phyloP scores from a whole-genome alignment of 2,797 vertebrate genomes.

The Falco berigora region DNA sequence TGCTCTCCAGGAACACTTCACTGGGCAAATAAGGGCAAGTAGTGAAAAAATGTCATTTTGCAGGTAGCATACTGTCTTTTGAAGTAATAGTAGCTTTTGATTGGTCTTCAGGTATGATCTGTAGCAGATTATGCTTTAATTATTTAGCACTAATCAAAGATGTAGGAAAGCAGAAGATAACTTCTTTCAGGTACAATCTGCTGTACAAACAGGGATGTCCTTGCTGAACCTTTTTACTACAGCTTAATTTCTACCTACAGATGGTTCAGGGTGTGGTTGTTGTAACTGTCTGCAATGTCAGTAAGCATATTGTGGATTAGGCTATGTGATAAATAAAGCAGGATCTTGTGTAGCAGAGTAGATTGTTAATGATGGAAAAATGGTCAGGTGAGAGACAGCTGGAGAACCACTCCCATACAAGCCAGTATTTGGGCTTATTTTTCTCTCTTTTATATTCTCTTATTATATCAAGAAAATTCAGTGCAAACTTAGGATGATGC shows the following conservation, averaged over 20 bases:
- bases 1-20: neutral
- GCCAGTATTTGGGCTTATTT: neutral
- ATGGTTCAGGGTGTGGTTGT: neutral
- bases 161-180: neutral
- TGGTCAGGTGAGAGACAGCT: neutral
- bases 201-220: neutral
- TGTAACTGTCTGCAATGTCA: neutral
- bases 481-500: neutral
- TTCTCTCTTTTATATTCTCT: neutral
- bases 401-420: neutral
- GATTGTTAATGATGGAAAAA: neutral
- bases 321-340: neutral
- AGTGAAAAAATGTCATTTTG: neutral
- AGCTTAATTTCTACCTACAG: neutral
- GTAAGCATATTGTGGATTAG: neutral
- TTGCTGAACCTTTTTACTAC: neutral
- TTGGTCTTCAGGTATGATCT: neutral
- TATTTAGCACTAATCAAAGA: neutral
- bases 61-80: neutral
- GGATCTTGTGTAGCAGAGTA: neutral
- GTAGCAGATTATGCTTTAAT: neutral
- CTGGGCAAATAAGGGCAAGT: neutral
- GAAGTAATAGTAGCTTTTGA: neutral
- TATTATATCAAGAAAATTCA: neutral
- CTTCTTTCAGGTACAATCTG: neutral